Conservation (phyloP, 2,113 vertebrate species). For the Aegypius monachus region DNA sequence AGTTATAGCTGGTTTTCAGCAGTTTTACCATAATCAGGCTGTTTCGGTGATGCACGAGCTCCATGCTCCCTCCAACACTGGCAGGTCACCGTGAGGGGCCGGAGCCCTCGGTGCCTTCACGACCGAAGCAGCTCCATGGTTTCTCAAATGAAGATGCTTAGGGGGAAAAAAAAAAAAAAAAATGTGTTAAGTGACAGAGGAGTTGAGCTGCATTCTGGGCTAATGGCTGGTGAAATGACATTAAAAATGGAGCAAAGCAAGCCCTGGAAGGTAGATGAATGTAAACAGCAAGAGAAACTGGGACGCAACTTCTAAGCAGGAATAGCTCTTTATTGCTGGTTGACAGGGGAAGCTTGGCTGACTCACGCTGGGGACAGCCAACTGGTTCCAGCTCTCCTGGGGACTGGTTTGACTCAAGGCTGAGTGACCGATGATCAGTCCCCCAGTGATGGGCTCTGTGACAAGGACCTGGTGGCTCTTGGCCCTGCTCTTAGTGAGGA, state of each 20-base stretch:
- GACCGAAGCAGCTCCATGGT: accelerated
- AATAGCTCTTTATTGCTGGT: background rate
- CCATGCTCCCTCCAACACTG: accelerated
- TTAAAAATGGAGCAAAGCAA: conserved; percentile 32
- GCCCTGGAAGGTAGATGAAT: background rate
- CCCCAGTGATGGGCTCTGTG: background rate
- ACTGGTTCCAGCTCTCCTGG: background rate
- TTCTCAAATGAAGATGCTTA: background rate
- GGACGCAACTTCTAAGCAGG: background rate
- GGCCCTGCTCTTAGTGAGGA: background rate
- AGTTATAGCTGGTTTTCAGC: background rate
- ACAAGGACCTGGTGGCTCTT: background rate
- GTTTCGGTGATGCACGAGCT: background rate
- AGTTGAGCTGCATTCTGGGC: background rate
- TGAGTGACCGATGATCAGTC: accelerated
- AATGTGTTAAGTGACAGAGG: background rate
- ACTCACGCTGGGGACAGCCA: accelerated
- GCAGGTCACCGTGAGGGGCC: accelerated
- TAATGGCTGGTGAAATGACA: background rate
- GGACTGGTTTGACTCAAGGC: background rate
- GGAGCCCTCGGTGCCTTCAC: accelerated
- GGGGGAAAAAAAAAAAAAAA: too few species aligned
- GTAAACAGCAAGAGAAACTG: conserved; percentile 32
- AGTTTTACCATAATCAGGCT: background rate
- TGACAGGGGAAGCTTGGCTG: background rate